phyloP scores from a whole-genome alignment of 2,797 vertebrate genomes.

The Toxotes lorentzi region DNA sequence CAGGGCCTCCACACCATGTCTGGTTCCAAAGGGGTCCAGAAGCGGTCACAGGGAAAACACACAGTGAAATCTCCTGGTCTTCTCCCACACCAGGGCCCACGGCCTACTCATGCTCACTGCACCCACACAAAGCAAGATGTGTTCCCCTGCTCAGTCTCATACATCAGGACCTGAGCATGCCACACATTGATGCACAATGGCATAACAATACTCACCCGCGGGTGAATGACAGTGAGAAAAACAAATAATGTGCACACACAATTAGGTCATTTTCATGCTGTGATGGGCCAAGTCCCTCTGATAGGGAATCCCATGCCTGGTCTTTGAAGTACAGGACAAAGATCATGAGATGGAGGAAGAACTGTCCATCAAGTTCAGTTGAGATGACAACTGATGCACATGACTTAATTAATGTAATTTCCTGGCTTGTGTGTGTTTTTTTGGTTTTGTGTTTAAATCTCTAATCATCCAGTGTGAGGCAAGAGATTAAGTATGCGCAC shows the following conservation, averaged over 20 bases:
- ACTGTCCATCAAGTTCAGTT: constrained; percentile 41
- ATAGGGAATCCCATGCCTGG: constrained; percentile 47
- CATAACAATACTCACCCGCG: constrained; percentile 61
- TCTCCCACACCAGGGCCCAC: constrained; percentile 69
- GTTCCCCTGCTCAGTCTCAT: constrained; percentile 62
- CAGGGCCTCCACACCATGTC: constrained; percentile 28
- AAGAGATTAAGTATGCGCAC: constrained; percentile 44
- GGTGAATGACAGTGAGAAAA: constrained; percentile 55
- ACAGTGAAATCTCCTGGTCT: constrained; percentile 61
- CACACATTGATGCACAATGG: constrained; percentile 58
- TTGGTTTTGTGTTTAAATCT: constrained; percentile 39
- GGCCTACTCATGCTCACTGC: constrained; percentile 75
- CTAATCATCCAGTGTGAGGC: constrained; percentile 13
- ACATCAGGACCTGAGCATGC: constrained; percentile 56
- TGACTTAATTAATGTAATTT: constrained; percentile 70
- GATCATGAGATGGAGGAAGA: constrained; percentile 43
- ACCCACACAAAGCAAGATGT: constrained; percentile 75
- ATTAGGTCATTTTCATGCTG: constrained; percentile 76
- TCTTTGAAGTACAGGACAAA: constrained; percentile 62
- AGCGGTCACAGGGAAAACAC: constrained; percentile 62
- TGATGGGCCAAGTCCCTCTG: constrained; percentile 49
- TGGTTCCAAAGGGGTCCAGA: constrained; percentile 50
- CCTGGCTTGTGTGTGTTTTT: constrained; percentile 29
- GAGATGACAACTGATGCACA: constrained; percentile 70
- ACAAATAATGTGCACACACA: constrained; percentile 65